These are phyloP conservation scores for Terrapene triunguis DNA, from an alignment of 2,113 vertebrate species.

Conservation along the genomic window DNA sequence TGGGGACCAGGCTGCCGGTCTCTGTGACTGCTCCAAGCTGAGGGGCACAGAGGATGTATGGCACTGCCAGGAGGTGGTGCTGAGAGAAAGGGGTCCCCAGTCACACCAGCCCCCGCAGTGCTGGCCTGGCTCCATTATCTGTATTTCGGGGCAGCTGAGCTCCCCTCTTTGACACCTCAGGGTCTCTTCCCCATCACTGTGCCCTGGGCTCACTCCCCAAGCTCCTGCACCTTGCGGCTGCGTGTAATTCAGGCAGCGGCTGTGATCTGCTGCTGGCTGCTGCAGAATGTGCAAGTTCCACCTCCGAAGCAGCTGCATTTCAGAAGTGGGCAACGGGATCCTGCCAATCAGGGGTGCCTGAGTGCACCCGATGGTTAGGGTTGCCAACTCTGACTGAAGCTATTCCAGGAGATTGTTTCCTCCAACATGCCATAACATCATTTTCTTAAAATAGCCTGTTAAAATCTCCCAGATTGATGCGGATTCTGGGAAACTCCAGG, in stretches of 20 bases:
- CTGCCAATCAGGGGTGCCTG: neutral
- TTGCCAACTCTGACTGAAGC: no score
- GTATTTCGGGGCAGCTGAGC: neutral
- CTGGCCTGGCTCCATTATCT: neutral
- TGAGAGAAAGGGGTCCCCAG: accelerated
- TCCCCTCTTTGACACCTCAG: neutral
- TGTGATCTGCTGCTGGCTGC: neutral
- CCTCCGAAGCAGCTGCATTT: neutral
- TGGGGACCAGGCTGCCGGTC: neutral
- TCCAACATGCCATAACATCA: no score
- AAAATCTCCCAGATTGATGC: no score
- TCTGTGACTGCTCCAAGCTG: neutral
- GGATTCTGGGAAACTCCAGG: no score
- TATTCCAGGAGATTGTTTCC: no score
- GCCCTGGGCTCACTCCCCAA: accelerated
- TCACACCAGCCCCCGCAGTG: neutral
- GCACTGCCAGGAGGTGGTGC: neutral
- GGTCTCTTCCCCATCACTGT: neutral
- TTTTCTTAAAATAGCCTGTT: no score
- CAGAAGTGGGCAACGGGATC: no score
- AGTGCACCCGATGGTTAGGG: no score
- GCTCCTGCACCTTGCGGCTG: neutral
- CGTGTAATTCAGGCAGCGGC: neutral
- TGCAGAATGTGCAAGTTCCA: neutral
- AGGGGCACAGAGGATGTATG: neutral